Conservation (phyloP, 2,888 invertebrate genomes). For the Camptogramma bilineatum region DNA sequence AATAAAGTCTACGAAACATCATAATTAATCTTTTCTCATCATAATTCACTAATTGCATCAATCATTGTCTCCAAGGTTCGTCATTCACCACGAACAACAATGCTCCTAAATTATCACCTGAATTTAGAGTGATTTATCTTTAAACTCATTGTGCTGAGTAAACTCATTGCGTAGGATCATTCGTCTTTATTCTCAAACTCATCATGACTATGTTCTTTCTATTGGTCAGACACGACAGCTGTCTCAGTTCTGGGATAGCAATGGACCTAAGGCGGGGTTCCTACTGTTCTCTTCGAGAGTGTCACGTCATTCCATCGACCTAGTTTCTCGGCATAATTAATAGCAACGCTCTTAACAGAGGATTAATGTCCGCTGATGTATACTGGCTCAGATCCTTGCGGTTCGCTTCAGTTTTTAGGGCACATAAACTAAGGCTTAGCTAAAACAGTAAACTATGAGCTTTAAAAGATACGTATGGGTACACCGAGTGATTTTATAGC, state of each 20-base stretch:
- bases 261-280: slow-evolving; percentile 15
- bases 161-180: too few relatives aligned
- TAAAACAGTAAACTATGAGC: slow-evolving; percentile 5
- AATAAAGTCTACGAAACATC: neutral
- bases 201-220: neutral
- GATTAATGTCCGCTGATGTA: slow-evolving; percentile 39
- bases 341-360: slow-evolving; percentile 38
- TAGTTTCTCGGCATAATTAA: slow-evolving; percentile 42
- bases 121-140: too few relatives aligned
- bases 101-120: too few relatives aligned
- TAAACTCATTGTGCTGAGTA: too few relatives aligned
- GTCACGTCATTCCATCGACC: slow-evolving; percentile 38
- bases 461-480: neutral
- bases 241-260: neutral
- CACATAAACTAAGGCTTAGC: slow-evolving; percentile 10
- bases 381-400: slow-evolving; percentile 25
- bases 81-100: too few relatives aligned
- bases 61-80: too few relatives aligned
- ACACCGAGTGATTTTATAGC: too few relatives aligned
- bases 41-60: too few relatives aligned
- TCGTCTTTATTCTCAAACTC: neutral
- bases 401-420: slow-evolving; percentile 8
- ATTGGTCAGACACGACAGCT: neutral
- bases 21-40: too few relatives aligned
- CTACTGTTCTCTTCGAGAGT: slow-evolving; percentile 12